Evolutionary conservation across 2,888 invertebrate genomes (phyloP), one percentile per base, ranked within the genome.

Genomic region (Tridacna crocea): DNA sequence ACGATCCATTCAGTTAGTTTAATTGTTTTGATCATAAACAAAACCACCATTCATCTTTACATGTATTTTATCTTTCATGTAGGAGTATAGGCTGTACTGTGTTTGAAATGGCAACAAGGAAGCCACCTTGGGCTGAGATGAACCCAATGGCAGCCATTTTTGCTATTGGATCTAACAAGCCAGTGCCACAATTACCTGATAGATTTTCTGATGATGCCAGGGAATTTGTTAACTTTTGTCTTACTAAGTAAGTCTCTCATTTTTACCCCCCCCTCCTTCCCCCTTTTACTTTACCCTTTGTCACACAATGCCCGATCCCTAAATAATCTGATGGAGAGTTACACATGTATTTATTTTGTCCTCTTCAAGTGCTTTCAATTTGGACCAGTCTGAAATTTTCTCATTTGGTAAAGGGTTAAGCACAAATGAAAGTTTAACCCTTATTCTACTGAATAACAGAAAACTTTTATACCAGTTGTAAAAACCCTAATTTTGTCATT

Each of bases 71-170:
- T 74, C 46, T 26, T 47, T 17, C 17, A 47, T 47, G 46, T 89
- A 93, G 93, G 93, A 94, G 94, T 86, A 90, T 94, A 68, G 94
- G 94, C 0, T 94, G 94, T 83, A 94, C 94, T 47, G 93, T 94
- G 24, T 94, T 94, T 91, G 94, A 94, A 83, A 94, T 94, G 94
- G 94, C 94, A 8, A 94, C 94, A 0, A 91, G 92, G 47, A 94
- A 93, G 84, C 94, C 94, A n/a, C 94, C 94, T 72, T 94, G 94
- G 94, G 91, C 93, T 55, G 92, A 94, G 47, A 92, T 94, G 91
- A 91, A 92, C 77, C 94, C 94, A 2, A 92, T 94, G 91, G 93
- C 94, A n/a, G 94, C 94, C 81, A 94, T 94, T 22, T 94, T 94
- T 90, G 93, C 94, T 19, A 94, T 94, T 72, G 94, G 94, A 15